These are phyloP conservation scores for Rhabdomys pumilio DNA, from an alignment of 2,797 vertebrate genomes.

Conservation along the genomic window DNA sequence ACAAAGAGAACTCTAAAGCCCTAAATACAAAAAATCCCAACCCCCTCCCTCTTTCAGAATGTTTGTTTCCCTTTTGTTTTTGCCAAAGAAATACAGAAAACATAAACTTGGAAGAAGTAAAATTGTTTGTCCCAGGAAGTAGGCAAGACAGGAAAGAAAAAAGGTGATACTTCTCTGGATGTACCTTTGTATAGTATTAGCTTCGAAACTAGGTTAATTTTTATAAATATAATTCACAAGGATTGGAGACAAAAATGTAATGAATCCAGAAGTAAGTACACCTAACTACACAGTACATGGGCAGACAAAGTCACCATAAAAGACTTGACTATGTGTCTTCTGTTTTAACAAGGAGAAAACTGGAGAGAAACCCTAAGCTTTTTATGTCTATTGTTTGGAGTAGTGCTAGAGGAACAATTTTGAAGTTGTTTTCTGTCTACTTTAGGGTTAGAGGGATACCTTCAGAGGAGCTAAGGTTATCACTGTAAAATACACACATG, in stretches of 20 bases:
- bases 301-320: background rate
- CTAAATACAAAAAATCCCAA: background rate
- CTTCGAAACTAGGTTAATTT: background rate
- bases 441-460: background rate
- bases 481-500: background rate
- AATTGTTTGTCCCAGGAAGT: background rate
- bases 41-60: too few species aligned
- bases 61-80: background rate
- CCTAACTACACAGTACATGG: background rate
- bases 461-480: background rate
- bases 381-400: background rate
- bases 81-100: background rate
- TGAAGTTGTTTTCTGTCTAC: conserved; percentile 28
- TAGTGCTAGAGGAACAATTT: background rate
- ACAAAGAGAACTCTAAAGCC: background rate
- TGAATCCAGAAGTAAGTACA: conserved; percentile 3
- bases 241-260: background rate
- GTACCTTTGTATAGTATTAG: background rate
- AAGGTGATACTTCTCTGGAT: background rate
- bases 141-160: background rate
- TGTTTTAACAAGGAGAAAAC: background rate
- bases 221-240: background rate
- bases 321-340: background rate
- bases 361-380: background rate
- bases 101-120: conserved; percentile 22